These are phyloP conservation scores for Kryptolebias ocellatus DNA, from an alignment of 2,797 vertebrate species.

Conservation along the genomic window DNA sequence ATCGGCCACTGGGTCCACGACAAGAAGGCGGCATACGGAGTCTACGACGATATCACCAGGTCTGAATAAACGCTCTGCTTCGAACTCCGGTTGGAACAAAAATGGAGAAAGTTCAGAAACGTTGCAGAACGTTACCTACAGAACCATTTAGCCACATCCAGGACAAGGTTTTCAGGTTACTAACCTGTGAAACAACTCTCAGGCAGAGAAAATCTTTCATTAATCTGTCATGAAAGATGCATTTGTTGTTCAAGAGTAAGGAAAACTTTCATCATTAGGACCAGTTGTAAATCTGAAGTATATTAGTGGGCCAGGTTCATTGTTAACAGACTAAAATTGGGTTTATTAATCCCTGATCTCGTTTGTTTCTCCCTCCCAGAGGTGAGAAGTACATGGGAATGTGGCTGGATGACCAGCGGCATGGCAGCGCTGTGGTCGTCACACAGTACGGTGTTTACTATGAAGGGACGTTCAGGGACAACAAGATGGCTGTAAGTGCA, in stretches of 20 bases:
- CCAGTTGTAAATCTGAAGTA: too few species aligned
- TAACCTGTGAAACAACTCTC: too few species aligned
- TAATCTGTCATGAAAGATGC: neutral
- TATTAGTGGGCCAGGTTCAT: too few species aligned
- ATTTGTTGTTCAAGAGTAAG: neutral
- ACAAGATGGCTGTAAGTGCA: constrained; percentile 93
- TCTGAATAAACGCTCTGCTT: constrained; percentile 43
- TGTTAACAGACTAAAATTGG: too few species aligned
- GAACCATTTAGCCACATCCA: neutral
- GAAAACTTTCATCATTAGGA: too few species aligned
- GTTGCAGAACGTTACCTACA: neutral
- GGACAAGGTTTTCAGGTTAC: too few species aligned
- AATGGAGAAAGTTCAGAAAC: too few species aligned
- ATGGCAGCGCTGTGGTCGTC: constrained; percentile 90
- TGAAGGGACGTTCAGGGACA: constrained; percentile 90
- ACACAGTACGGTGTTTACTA: constrained; percentile 94
- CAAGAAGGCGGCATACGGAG: constrained; percentile 93
- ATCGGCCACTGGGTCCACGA: constrained; percentile 94
- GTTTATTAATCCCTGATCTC: too few species aligned
- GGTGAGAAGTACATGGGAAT: constrained; percentile 97
- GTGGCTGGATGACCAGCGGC: constrained; percentile 92
- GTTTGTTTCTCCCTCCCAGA: constrained; percentile 63
- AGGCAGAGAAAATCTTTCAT: too few species aligned
- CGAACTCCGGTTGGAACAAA: neutral
- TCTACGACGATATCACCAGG: constrained; percentile 96